Conservation (phyloP, 1,140 invertebrate genomes). For the Scaptodrosophila lebanonensis region DNA sequence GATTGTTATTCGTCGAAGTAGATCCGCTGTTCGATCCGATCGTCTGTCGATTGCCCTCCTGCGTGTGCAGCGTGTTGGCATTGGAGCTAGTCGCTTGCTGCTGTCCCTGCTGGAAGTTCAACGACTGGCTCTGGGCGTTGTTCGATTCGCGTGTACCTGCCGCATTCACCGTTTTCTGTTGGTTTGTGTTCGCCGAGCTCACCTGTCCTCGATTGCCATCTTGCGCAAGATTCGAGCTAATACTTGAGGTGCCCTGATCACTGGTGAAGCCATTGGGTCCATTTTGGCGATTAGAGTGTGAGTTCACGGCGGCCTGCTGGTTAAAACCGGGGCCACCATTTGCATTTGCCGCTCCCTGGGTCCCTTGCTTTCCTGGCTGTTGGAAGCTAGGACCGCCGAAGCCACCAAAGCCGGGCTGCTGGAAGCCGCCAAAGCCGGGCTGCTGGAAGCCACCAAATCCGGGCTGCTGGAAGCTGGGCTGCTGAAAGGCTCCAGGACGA, state of each 20-base stretch:
- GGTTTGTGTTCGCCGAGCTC: constrained; percentile 65
- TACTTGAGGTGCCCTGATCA: constrained; percentile 58
- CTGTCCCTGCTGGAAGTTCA: constrained; percentile 50
- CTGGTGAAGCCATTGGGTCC: constrained; percentile 41
- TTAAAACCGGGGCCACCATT: constrained; percentile 51
- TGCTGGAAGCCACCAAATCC: constrained; percentile 1
- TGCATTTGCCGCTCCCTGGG: constrained; percentile 39
- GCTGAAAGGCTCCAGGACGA: constrained; percentile 19
- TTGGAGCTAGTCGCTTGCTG: constrained; percentile 68
- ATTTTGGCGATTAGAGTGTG: constrained; percentile 43
- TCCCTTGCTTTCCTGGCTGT: constrained; percentile 10
- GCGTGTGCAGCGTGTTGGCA: constrained; percentile 51
- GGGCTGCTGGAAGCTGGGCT: constrained; percentile 29
- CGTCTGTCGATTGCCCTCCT: constrained; percentile 38
- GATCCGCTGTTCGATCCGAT: constrained; percentile 55
- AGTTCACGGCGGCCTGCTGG: constrained; percentile 72
- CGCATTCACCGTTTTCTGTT: constrained; percentile 29
- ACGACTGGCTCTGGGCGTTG: constrained; percentile 60
- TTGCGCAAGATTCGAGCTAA: constrained; percentile 61
- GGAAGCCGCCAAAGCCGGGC: constrained; percentile 9
- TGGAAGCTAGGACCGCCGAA: neutral
- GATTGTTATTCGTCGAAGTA: constrained; percentile 55
- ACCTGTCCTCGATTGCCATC: constrained; percentile 71
- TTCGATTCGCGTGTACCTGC: constrained; percentile 14
- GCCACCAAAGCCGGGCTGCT: constrained; percentile 5